Evolutionary conservation across 2,797 vertebrate species (phyloP).

Genomic region (Aeoliscus strigatus): DNA sequence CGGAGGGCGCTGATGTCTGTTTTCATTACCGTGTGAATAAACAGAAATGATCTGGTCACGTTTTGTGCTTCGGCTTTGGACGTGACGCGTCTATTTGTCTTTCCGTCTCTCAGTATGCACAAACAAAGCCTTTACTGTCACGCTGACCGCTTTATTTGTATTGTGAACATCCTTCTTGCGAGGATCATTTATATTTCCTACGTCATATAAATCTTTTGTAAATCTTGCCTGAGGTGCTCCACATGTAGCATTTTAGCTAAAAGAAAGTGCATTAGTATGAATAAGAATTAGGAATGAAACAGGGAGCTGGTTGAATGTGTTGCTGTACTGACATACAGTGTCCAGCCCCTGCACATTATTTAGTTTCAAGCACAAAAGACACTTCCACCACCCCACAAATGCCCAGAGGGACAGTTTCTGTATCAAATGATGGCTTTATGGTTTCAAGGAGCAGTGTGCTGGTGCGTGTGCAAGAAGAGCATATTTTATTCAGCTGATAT

Average conservation of each 20-base stretch:
- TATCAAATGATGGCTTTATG: constrained; percentile 22
- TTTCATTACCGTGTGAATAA: too few species aligned
- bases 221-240: constrained; percentile 21
- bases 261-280: constrained; percentile 35
- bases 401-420: constrained; percentile 1
- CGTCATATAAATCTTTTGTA: constrained; percentile 10
- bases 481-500: too few species aligned
- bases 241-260: constrained; percentile 2
- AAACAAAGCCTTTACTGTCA: too few species aligned
- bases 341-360: constrained; percentile 11
- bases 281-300: constrained; percentile 10
- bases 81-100: too few species aligned
- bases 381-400: too few species aligned
- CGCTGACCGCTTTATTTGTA: too few species aligned
- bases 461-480: constrained; percentile 23
- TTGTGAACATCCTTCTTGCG: too few species aligned
- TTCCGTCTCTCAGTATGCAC: too few species aligned
- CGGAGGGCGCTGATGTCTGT: too few species aligned
- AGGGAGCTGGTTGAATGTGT: constrained; percentile 28
- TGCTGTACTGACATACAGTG: constrained; percentile 19
- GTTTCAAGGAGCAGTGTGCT: background rate
- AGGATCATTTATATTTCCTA: too few species aligned
- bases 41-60: too few species aligned
- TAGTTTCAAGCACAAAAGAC: constrained; percentile 30
- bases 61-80: too few species aligned